A percentile compares a stretch with the other conserved stretches of the same genome.
These are phyloP conservation scores for Arion vulgaris DNA, from an alignment of 1,140 invertebrate genomes.

Conservation along the genomic window DNA sequence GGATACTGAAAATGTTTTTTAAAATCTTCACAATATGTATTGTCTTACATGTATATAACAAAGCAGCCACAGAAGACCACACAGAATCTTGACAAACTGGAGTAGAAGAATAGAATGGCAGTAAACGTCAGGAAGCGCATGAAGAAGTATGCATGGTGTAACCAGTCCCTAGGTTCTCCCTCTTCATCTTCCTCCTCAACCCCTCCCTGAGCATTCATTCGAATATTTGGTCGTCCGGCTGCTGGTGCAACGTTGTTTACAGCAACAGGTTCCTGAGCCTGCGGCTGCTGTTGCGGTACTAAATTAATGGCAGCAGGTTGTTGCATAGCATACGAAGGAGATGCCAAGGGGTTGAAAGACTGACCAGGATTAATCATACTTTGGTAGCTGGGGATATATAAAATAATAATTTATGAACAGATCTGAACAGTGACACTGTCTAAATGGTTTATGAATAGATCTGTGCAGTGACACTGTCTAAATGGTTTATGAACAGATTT, in stretches of 20 bases:
- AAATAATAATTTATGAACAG: too few relatives aligned
- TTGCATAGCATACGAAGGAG: not conserved
- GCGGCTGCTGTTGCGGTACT: slow-evolving; percentile 8
- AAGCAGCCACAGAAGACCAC: slow-evolving; percentile 84
- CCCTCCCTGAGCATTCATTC: slow-evolving; percentile 68
- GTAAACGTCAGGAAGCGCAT: slow-evolving; percentile 84
- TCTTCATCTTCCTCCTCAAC: slow-evolving; percentile 70
- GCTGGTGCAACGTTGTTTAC: not conserved
- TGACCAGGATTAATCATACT: not conserved
- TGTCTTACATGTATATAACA: slow-evolving; percentile 84
- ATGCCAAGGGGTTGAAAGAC: not conserved
- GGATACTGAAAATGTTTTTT: too few relatives aligned
- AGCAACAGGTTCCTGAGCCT: not conserved
- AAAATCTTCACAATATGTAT: not conserved
- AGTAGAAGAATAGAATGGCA: slow-evolving; percentile 90
- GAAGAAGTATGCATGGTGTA: slow-evolving; percentile 87
- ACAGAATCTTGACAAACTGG: slow-evolving; percentile 85
- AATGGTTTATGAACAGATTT: too few relatives aligned
- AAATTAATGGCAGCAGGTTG: not conserved
- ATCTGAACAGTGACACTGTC: too few relatives aligned
- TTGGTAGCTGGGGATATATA: slow-evolving; percentile 22
- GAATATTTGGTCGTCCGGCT: slow-evolving; percentile 51
- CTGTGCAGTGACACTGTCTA: too few relatives aligned
- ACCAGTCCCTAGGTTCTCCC: slow-evolving; percentile 84
- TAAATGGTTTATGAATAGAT: too few relatives aligned